Base-by-base conservation (phyloP, 2,797 vertebrate species). In the Ctenochaetus hawaiiensis region DNA sequence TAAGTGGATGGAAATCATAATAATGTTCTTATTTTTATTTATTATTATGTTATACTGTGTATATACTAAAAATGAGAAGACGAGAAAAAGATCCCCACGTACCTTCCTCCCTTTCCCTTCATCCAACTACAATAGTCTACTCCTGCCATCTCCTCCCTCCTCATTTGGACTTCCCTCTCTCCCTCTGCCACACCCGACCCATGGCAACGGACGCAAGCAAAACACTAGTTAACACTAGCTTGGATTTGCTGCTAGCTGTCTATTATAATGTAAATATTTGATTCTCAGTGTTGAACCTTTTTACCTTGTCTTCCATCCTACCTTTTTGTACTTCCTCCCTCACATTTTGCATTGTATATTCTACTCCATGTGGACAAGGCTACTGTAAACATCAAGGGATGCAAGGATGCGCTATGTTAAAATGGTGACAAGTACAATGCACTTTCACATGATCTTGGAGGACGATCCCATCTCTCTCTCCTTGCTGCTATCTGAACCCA, bases 241-340 rank as follows among this genome's bases (percentile, higher is more conserved):
- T 75, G 89, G 74, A 83, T 86, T 91, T 90, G 91, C 92, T 92
- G 84, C 76, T 93, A 94, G 91, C 77, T 58, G 81, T 86, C 68
- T 82, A 43, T 68, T 60, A 56, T 84, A 86, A 70, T 92, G 91
- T 94, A 93, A 85, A 90, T 90, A 91, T 57, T 60, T 73, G 75
- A 52, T 51, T 78, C 52, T 76, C 47, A 72, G 76, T 20, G 20
- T 81, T 62, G 59, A 80, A 88, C 84, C 82, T 78, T 88, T 84
- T 64, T 23, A 80, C 78, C 82, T 86, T 37, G 54, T 78, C 53
- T 66, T 57, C 81, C 47, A 1, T 43, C 81, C 75, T 20, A 84
- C 90, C 90, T 90, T 91, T 39, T 91, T 92, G 54, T 86, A 85
- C 41, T 58, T 39, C 78, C 67, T 47, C 63, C 56, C 51, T 67